Evolutionary conservation across 2,113 vertebrate genomes (phyloP), one percentile per base, ranked within the genome.

Genomic region (Solea senegalensis): DNA sequence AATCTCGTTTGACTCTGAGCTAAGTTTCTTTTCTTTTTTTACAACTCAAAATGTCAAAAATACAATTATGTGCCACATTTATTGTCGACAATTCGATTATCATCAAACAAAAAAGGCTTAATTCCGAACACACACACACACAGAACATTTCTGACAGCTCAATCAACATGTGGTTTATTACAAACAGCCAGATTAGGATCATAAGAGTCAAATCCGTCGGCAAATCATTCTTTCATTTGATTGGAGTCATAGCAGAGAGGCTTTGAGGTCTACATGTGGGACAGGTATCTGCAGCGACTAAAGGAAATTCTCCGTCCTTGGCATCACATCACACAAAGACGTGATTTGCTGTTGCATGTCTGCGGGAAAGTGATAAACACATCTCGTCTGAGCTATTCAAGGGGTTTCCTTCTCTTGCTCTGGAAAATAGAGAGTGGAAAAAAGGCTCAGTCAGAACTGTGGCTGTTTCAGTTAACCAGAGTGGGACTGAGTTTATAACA

Each of bases 31-130:
- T 21, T 1, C 21, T 21, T 21, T 21, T 21, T 21, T 21, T 21
- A 21, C 21, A 21, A 21, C 21, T 21, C 54, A 83, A 45, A 80
- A 81, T 54, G 74, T 89, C 87, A 84, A 84, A 82, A 86, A 87
- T 63, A 89, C 84, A 92, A 92, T 90, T 87, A 86, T 80, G 83
- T 85, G 85, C 72, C 83, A 85, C 86, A 87, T 64, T 84, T 85
- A 84, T 73, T 76, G 62, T 62, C 82, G 88, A 88, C 85, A 89
- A 91, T 90, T 92, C 85, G 88, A 92, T 92, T 89, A 90, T 90
- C 70, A 87, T 78, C 46, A 85, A 87, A 89, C 77, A 89, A 53
- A 81, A 79, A 75, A 69, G 68, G 80, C 71, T 84, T 85, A 61
- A 82, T 86, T 85, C 82, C 21, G 1, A 21, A 21, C 34, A 34